Evolutionary conservation across 2,888 invertebrate species (phyloP).

Genomic region (Limnephilus lunatus): DNA sequence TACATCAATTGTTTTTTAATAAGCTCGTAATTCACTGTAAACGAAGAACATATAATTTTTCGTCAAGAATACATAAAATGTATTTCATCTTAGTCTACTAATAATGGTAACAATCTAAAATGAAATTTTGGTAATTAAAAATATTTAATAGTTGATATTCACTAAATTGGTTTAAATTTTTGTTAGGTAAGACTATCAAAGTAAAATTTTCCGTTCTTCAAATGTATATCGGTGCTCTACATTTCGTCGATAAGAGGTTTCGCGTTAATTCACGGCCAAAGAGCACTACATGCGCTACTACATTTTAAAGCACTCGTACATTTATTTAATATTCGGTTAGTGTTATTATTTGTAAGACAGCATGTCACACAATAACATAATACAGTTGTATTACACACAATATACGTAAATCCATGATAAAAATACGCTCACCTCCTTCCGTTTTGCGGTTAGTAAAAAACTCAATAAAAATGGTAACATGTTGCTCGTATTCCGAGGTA

Average conservation of each 20-base stretch:
- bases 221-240: background rate
- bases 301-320: background rate
- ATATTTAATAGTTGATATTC: background rate
- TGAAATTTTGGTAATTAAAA: background rate
- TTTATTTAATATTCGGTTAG: background rate
- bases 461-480: constrained; percentile 14
- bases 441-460: constrained; percentile 29
- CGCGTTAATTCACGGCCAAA: background rate
- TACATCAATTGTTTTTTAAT: background rate
- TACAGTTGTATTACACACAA: background rate
- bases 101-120: background rate
- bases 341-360: background rate
- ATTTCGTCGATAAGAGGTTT: background rate
- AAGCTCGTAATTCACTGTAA: background rate
- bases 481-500: constrained; percentile 15
- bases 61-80: background rate
- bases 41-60: background rate
- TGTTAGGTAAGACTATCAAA: background rate
- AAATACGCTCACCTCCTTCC: constrained; percentile 18
- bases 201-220: background rate
- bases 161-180: background rate
- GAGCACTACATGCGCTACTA: background rate
- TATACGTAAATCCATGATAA: background rate
- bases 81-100: background rate
- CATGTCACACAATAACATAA: background rate